Conservation (phyloP, 2,888 invertebrate species). For the Dendrolimus houi region DNA sequence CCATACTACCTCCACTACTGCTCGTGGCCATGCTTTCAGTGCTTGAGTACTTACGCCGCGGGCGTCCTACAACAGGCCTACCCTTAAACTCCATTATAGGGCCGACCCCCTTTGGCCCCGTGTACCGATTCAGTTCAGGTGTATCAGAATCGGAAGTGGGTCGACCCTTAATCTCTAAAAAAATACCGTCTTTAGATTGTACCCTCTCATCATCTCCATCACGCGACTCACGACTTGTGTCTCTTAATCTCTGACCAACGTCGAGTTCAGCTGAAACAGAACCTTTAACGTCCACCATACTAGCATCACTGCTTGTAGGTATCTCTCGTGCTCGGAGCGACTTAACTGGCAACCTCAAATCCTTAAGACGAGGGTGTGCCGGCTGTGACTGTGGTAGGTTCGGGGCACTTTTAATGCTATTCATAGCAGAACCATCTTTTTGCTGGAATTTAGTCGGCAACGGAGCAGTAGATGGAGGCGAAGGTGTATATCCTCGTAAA, state of each 20-base stretch:
- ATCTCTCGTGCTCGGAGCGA: constrained; percentile 78
- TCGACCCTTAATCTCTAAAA: constrained; percentile 84
- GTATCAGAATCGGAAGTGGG: constrained; percentile 77
- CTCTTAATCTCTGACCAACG: constrained; percentile 67
- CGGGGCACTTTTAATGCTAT: constrained; percentile 88
- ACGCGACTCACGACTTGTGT: constrained; percentile 72
- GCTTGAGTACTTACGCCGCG: constrained; percentile 82
- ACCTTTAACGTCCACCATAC: constrained; percentile 79
- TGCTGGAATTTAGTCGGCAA: constrained; percentile 87
- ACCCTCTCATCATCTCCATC: constrained; percentile 84
- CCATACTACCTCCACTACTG: constrained; percentile 92
- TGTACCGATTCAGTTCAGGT: constrained; percentile 73
- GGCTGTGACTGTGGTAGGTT: constrained; percentile 83
- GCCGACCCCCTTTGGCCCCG: constrained; percentile 75
- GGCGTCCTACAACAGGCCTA: constrained; percentile 68
- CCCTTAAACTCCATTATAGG: constrained; percentile 79
- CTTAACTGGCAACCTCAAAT: constrained; percentile 84
- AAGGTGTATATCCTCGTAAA: constrained; percentile 84
- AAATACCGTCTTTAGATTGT: constrained; percentile 80
- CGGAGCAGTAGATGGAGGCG: constrained; percentile 90
- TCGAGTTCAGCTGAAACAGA: constrained; percentile 61
- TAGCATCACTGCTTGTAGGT: constrained; percentile 78
- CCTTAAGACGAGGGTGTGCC: constrained; percentile 82
- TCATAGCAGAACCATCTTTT: constrained; percentile 83
- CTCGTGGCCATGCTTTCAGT: constrained; percentile 93